A percentile compares a stretch with the other conserved stretches of the same genome.
These are phyloP conservation scores for Tachysurus fulvidraco DNA, from an alignment of 2,113 vertebrate genomes.

Conservation along the genomic window DNA sequence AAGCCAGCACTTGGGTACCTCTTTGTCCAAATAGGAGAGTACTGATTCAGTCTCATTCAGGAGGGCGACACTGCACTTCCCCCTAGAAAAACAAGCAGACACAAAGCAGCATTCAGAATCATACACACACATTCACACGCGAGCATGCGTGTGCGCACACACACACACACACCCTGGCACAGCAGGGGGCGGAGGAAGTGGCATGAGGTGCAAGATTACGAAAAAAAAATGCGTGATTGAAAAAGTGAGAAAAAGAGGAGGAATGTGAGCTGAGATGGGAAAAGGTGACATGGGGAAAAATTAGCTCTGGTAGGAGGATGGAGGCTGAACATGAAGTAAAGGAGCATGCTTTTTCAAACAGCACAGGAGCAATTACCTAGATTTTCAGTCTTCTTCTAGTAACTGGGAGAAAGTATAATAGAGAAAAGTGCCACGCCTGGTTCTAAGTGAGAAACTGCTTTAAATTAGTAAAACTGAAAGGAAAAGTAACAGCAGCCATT, in stretches of 20 bases:
- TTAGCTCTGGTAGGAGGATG: background rate
- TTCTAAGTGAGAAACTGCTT: background rate
- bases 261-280: conserved; percentile 32
- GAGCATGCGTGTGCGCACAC: background rate
- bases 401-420: background rate
- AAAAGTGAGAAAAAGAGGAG: conserved; percentile 39
- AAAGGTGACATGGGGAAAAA: background rate
- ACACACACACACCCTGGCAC: background rate
- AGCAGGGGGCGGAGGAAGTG: conserved; percentile 33
- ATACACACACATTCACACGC: background rate
- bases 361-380: background rate
- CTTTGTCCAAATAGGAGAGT: conserved; percentile 93
- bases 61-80: conserved; percentile 94
- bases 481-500: background rate
- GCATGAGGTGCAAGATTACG: conserved; percentile 38
- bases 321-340: background rate
- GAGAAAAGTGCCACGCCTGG: background rate
- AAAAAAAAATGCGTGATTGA: conserved; percentile 37
- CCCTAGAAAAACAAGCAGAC: conserved; percentile 71
- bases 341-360: background rate
- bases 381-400: background rate
- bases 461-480: background rate
- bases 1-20: conserved; percentile 73
- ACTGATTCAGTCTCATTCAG: conserved; percentile 95
- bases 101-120: conserved; percentile 14